Conservation (phyloP, 2,888 invertebrate species). For the Arenicola marina region DNA sequence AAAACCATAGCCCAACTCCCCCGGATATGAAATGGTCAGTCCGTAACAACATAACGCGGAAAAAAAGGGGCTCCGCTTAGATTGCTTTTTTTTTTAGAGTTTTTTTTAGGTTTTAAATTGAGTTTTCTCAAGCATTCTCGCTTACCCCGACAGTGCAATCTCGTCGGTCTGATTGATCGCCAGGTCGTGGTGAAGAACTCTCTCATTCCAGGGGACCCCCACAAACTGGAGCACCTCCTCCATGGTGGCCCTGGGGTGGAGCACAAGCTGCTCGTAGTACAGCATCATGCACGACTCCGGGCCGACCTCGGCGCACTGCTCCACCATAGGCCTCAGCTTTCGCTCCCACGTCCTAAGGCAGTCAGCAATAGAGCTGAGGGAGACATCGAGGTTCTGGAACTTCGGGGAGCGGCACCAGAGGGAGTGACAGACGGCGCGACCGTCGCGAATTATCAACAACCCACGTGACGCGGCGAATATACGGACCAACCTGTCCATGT, state of each 20-base stretch:
- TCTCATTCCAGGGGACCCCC: conserved; percentile 91
- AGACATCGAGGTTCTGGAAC: conserved; percentile 87
- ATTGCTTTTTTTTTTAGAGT: no score
- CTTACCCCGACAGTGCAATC: conserved; percentile 90
- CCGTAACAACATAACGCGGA: no score
- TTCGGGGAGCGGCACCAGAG: conserved; percentile 92
- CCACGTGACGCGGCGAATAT: conserved; percentile 98
- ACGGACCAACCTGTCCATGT: conserved; percentile 90
- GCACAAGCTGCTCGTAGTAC: conserved; percentile 95
- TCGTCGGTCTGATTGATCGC: conserved; percentile 95
- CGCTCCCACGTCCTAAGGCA: conserved; percentile 97
- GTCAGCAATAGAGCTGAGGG: conserved; percentile 83
- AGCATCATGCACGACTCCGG: conserved; percentile 78
- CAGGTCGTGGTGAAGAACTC: conserved; percentile 96
- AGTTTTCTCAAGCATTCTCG: no score
- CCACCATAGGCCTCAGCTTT: conserved; percentile 87
- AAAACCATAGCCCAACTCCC: no score
- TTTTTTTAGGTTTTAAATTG: no score
- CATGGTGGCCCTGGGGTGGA: conserved; percentile 79
- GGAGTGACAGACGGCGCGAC: conserved; percentile 97
- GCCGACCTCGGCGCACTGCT: conserved; percentile 51
- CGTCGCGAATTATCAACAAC: conserved; percentile 97
- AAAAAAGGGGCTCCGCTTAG: no score
- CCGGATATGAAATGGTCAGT: no score
- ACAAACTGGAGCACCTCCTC: conserved; percentile 81